phyloP scores from a whole-genome alignment of 1,140 invertebrate species.

The Procambarus clarkii region DNA sequence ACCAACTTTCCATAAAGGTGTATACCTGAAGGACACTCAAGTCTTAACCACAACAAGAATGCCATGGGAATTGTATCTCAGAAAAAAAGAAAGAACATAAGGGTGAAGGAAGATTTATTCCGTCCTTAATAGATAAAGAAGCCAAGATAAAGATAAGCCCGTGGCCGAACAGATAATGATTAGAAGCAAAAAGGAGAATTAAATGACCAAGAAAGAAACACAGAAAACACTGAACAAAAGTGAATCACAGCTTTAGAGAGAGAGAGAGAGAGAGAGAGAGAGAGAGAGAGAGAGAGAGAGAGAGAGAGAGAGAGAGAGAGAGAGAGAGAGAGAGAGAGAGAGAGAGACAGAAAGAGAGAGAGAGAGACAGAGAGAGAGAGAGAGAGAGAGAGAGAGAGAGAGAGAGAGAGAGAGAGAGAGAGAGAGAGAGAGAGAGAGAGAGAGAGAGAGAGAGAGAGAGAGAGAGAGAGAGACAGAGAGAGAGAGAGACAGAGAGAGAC shows the following conservation, averaged over 20 bases:
- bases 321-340: slow-evolving; percentile 57
- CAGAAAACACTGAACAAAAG: background rate
- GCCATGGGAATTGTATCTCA: too few species aligned
- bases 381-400: background rate
- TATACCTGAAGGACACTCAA: too few species aligned
- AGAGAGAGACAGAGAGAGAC: slow-evolving; percentile 13
- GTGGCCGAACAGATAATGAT: too few species aligned
- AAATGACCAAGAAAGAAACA: too few species aligned
- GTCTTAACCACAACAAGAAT: too few species aligned
- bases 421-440: slow-evolving; percentile 31
- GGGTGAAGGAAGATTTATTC: too few species aligned
- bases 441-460: background rate
- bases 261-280: slow-evolving; percentile 37
- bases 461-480: slow-evolving; percentile 36
- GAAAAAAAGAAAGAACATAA: too few species aligned
- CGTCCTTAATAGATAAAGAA: too few species aligned
- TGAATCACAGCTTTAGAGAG: slow-evolving; percentile 23
- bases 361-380: slow-evolving; percentile 47
- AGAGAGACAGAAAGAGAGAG: slow-evolving; percentile 35
- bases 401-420: too few species aligned
- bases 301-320: slow-evolving; percentile 61
- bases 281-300: slow-evolving; percentile 45
- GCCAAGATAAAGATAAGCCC: too few species aligned
- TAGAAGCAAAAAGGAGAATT: too few species aligned
- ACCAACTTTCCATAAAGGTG: too few species aligned